Base-by-base conservation (phyloP, 2,797 vertebrate genomes). In the Ctenopoma multispine region DNA sequence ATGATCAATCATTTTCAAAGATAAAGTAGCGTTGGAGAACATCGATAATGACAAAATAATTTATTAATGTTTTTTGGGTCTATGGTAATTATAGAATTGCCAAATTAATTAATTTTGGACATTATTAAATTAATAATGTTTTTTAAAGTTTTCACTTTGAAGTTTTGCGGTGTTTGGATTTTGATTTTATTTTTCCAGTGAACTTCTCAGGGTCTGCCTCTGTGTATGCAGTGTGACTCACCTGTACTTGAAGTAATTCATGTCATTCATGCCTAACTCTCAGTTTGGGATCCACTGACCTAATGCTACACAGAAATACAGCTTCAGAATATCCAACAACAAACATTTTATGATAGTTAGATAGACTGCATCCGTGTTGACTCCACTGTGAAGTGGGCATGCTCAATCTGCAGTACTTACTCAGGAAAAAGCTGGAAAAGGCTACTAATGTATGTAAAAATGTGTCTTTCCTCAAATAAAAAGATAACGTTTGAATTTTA, bases 11-110 rank as follows among this genome's bases (percentile, higher is more conserved):
- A 63, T 65, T 87, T 75, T 61, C 10, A 73, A 55, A 82, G 43
- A 75, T 53, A 4, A 80, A 79, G 36, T 46, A 56, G 23, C 27
- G 20, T 15, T 43, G 1, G 50, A 55, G 56, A 56, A 40, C 20
- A 77, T 79, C 41, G 82, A 82, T 82, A 69, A 80, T 84, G 31
- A 44, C 69, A n/a, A 46, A 55, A 63, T 47, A 47, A 60, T 44
- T 64, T 48, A 67, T 63, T 62, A 66, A 60, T 38, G 38, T 24
- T 31, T 76, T 34, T 69, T 60, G 44, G 24, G 29, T 54, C 6
- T 50, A 15, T 46, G 27, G 43, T 56, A 47, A 81, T 89, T 81
- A 79, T 54, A 63, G 10, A 76, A 59, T 40, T 59, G 40, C 24
- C 24, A 66, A 18, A 72, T 66, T 20, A 12, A 36, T 69, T 29